phyloP scores from a whole-genome alignment of 1,140 invertebrate genomes.

The Trachymyrmex septentrionalis region DNA sequence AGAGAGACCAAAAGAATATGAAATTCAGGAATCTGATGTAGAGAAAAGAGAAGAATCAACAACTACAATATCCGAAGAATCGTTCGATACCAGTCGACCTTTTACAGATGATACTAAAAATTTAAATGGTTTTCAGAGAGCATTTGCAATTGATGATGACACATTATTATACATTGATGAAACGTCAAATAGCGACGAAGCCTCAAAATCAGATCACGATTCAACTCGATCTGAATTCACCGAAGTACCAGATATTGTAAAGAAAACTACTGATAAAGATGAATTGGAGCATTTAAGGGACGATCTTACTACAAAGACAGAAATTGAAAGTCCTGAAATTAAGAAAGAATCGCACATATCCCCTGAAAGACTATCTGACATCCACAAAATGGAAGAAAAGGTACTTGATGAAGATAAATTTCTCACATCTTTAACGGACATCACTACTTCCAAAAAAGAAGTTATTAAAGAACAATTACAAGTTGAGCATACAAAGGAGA shows the following conservation, averaged over 20 bases:
- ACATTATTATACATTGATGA: conserved; percentile 32
- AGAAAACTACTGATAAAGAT: background rate
- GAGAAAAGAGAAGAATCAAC: conserved; percentile 30
- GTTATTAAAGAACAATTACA: background rate
- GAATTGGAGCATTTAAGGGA: background rate
- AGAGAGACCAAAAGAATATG: background rate
- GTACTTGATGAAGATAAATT: background rate
- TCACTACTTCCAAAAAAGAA: background rate
- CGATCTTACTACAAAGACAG: background rate
- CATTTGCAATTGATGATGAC: conserved; percentile 34
- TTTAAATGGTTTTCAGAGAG: background rate
- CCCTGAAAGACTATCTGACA: background rate
- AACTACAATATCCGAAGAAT: background rate
- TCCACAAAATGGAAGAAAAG: background rate
- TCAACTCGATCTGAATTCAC: background rate
- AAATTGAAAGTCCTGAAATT: background rate
- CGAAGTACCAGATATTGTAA: background rate
- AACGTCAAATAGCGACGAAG: background rate
- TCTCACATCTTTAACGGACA: background rate
- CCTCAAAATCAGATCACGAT: conserved; percentile 16
- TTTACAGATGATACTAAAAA: background rate
- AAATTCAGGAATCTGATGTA: conserved; percentile 33
- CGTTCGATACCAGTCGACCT: background rate
- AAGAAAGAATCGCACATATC: background rate
- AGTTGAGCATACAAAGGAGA: background rate